Base-by-base conservation (phyloP, 2,113 vertebrate genomes). In the Brachionichthys hirsutus region DNA sequence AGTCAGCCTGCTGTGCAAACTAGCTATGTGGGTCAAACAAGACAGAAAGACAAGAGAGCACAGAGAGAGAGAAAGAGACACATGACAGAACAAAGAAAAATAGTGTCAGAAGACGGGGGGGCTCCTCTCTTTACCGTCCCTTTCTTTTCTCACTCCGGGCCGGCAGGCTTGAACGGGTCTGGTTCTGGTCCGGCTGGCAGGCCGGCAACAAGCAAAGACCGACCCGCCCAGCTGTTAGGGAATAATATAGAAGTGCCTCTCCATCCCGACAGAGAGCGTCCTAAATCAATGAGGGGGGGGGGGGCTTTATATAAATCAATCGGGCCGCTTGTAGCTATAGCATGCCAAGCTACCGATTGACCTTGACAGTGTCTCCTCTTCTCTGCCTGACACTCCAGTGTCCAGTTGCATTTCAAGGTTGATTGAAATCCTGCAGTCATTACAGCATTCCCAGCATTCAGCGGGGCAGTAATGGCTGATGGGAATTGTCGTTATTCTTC, bases 1-100 rank as follows among this genome's bases (percentile, higher is more conserved):
- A 75, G 77, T 74, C 47, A 68, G 56, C 71, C 71, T 75, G 74
- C 68, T 66, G 77, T 51, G 63, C 80, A 78, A 78, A 80, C 56
- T 65, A 61, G 75, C 63, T 75, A 90, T 87, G 71, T 87, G 85
- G 89, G 90, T 90, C 89, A 90, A 86, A 88, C 34, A 47, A 57
- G 54, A 70, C 57, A 67, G 62, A 75, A 70, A 73, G 67, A 73
- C 55, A 52, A 59, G 74, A 51, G 60, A 18, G 34, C 15, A 40
- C 42, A 60, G 40, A 67, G 35, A 48, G 61, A 77, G 72, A 80
- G 24, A 30, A 30, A 77, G 72, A 80, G 24, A 30, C 4, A 38
- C 30, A 47, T 73, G 65, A 69, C 56, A 68, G 67, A 53, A 73
- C 55, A 78, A 69, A 75, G 58, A 78, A 63, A 58, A 57, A 41